These are phyloP conservation scores for Poecilia picta DNA, from an alignment of 2,797 vertebrate species.

Conservation along the genomic window DNA sequence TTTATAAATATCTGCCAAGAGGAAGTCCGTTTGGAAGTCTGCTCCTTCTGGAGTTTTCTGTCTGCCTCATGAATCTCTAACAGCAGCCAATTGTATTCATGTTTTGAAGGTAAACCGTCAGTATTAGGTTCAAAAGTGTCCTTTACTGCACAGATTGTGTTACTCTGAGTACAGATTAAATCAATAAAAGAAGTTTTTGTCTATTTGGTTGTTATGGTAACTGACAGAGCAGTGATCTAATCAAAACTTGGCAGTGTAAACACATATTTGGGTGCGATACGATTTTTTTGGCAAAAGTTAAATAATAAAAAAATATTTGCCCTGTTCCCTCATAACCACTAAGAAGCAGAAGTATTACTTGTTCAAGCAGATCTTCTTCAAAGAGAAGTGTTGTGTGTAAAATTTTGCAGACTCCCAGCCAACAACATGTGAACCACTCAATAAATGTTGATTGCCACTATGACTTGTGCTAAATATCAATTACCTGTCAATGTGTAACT, in stretches of 20 bases:
- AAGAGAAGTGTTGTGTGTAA: not conserved
- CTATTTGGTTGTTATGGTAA: not conserved
- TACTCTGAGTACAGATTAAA: not conserved
- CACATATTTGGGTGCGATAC: not conserved
- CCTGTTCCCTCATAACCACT: not conserved
- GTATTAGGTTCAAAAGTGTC: not conserved
- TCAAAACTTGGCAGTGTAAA: not conserved
- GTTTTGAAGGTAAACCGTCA: not conserved
- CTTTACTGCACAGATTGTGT: not conserved
- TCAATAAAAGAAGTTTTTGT: not conserved
- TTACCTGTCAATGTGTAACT: not conserved
- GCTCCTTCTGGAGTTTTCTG: slow-evolving; percentile 6
- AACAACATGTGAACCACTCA: not conserved
- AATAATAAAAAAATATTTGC: not conserved
- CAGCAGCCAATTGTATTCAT: not conserved
- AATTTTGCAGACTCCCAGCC: not conserved
- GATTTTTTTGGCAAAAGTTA: not conserved
- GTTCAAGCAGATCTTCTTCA: not conserved
- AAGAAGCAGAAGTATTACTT: not conserved
- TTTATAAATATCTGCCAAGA: not conserved
- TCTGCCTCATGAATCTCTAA: not conserved
- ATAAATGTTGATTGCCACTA: not conserved
- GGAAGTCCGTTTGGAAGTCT: slow-evolving; percentile 4
- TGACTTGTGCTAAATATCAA: not conserved
- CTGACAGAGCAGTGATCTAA: not conserved